These are phyloP conservation scores for Nudaria mundana DNA, from an alignment of 2,888 invertebrate genomes.

Conservation along the genomic window DNA sequence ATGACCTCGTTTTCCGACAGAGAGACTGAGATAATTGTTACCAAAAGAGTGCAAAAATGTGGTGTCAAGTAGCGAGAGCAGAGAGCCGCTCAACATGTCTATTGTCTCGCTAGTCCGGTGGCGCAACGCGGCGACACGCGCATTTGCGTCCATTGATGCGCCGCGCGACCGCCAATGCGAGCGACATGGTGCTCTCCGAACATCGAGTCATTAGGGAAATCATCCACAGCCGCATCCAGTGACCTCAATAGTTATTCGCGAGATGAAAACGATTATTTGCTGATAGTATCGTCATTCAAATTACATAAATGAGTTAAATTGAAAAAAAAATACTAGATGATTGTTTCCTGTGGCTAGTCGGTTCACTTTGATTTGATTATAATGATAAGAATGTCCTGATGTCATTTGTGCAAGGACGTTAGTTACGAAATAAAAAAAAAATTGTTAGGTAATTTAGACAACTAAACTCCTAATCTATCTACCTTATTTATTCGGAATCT, in stretches of 20 bases:
- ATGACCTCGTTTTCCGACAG: conserved; percentile 55
- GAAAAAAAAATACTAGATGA: conserved; percentile 60
- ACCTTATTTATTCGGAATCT: too few relatives aligned
- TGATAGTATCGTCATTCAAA: conserved; percentile 60
- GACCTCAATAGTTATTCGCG: conserved; percentile 72
- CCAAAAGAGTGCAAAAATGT: conserved; percentile 56
- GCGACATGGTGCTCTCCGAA: conserved; percentile 24
- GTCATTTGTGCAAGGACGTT: conserved; percentile 54
- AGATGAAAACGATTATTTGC: conserved; percentile 67
- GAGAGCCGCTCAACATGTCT: conserved; percentile 39
- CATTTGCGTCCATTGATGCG: conserved; percentile 72
- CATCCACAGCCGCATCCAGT: conserved; percentile 53
- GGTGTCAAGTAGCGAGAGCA: conserved; percentile 57
- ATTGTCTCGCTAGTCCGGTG: conserved; percentile 56
- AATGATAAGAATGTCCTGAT: conserved; percentile 41
- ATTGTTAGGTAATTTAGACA: too few relatives aligned
- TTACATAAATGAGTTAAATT: conserved; percentile 65
- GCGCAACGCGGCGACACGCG: conserved; percentile 75
- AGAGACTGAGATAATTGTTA: conserved; percentile 55
- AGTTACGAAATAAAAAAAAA: too few relatives aligned
- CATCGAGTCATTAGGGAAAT: conserved; percentile 55
- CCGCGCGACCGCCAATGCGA: conserved; percentile 34
- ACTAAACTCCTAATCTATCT: too few relatives aligned
- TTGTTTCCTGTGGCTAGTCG: conserved; percentile 68
- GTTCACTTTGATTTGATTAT: conserved; percentile 52